Base-by-base conservation (phyloP, 1,140 invertebrate genomes). In the Charaxes varanes region DNA sequence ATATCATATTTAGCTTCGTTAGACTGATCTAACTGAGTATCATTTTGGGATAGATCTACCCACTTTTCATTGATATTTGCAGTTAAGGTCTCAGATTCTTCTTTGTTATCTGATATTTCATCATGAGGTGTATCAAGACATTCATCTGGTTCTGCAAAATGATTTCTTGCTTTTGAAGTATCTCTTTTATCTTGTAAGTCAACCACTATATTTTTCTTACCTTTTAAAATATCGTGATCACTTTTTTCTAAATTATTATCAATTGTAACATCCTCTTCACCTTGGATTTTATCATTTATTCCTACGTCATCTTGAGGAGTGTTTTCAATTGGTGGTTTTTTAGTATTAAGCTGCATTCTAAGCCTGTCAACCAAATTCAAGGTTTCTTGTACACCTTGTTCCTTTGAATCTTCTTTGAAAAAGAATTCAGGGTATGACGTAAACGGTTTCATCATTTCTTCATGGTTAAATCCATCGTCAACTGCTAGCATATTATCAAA, bases 321-420 rank as follows among this genome's bases (percentile, higher is more conserved):
- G 43, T 58, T 65, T 34, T 76, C 73, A 8, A 56, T 27, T 12
- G 66, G 58, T 15, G 58, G 53, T 45, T 82, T 82, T 46, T 82
- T 82, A 17, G 56, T 53, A 33, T 62, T 84, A 18, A 80, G 53
- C 44, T 78, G 73, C 85, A 92, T 87, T 34, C 92, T 78, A 7
- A 94, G 72, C 68, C 93, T 92, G 50, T 93, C 91, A 4, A 94
- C 92, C 8, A 94, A 72, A 80, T 93, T 90, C 14, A 92, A 69
- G 0, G 93, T 94, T 79, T 93, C 93, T 23, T 90, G 79, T 0
- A 91, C 91, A 57, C 92, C 68, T 51, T 82, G 80, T 54, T 84
- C 81, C 55, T 93, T 93, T n/a, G 90, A 89, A 62, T 93, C 92
- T 57, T 93, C 91, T 61, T 92, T 91, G 48, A 91, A 90, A 41